Evolutionary conservation across 2,888 invertebrate species (phyloP).

Genomic region (Eristalinus sepulchralis): DNA sequence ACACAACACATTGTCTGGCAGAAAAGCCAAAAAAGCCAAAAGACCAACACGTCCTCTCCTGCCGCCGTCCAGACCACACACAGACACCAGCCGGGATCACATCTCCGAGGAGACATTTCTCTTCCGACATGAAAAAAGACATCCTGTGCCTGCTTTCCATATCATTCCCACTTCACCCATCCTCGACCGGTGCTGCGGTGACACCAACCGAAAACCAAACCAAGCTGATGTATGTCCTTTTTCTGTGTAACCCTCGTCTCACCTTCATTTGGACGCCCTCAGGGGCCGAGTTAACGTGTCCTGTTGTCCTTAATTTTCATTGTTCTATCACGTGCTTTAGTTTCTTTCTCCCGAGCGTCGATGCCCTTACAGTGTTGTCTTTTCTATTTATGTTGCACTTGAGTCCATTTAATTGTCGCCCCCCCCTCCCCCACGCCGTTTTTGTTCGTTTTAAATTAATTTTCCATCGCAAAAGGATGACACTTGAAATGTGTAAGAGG

Average conservation of each 20-base stretch:
- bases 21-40: conserved; percentile 67
- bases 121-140: conserved; percentile 28
- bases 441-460: conserved; percentile 57
- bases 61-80: neutral
- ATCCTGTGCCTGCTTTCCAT: conserved; percentile 53
- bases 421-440: neutral
- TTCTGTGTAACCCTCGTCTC: conserved; percentile 41
- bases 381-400: conserved; percentile 64
- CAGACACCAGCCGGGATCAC: neutral
- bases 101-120: conserved; percentile 65
- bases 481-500: conserved; percentile 33
- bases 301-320: conserved; percentile 64
- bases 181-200: neutral
- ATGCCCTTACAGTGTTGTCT: conserved; percentile 55
- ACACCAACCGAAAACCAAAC: neutral
- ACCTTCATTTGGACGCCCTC: neutral
- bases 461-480: conserved; percentile 62
- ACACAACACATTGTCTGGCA: conserved; percentile 39
- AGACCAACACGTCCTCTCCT: conserved; percentile 63
- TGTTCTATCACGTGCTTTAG: conserved; percentile 58
- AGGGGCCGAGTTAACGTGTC: conserved; percentile 60
- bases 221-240: conserved; percentile 46
- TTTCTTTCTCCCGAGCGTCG: conserved; percentile 36
- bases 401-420: conserved; percentile 60
- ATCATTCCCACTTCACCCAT: conserved; percentile 26